Base-by-base conservation (phyloP, 2,113 vertebrate species). In the Pedetes capensis region DNA sequence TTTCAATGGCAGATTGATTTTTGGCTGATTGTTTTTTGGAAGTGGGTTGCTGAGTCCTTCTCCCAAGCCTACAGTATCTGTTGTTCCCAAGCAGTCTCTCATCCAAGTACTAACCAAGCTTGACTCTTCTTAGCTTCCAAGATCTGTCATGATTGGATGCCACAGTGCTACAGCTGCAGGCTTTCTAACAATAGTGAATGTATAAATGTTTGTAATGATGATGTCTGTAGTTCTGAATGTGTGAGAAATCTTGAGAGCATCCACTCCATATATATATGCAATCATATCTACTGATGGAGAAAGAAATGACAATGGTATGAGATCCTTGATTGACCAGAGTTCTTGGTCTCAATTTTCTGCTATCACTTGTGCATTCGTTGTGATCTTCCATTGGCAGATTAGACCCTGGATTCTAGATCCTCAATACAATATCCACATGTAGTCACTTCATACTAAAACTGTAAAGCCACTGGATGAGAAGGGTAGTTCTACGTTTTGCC, bases 161-260 rank as follows among this genome's bases (percentile, higher is more conserved):
- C n/a, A n/a, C n/a, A n/a, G n/a, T n/a, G n/a, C n/a, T n/a, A n/a
- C n/a, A n/a, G n/a, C n/a, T n/a, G n/a, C n/a, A n/a, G n/a, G 49
- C 44, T 71, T 83, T 63, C 59, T 63, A 42, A 34, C 53, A 79
- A 39, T 59, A 44, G 14, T 34, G 71, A 71, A 29, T 86, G 39
- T n/a, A 63, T 81, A 71, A 25, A 79, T 87, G 37, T 84, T 23
- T 53, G 11, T 86, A 84, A 39, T 84, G 22, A 79, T 80, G 37
- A 20, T 55, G 7, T 72, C 89, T 68, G 22, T 74, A 82, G 8
- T 91, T 59, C 37, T 71, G 53, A 95, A 16, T 51, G 34, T 49
- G 22, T 74, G 32, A 71, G 63, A 51, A 53, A 23, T 91, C 53
- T 47, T 53, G 22, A 80, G 51, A 22, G 2, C 39, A 44, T 81